Conservation (phyloP, 1,140 invertebrate genomes). For the Apis florea region DNA sequence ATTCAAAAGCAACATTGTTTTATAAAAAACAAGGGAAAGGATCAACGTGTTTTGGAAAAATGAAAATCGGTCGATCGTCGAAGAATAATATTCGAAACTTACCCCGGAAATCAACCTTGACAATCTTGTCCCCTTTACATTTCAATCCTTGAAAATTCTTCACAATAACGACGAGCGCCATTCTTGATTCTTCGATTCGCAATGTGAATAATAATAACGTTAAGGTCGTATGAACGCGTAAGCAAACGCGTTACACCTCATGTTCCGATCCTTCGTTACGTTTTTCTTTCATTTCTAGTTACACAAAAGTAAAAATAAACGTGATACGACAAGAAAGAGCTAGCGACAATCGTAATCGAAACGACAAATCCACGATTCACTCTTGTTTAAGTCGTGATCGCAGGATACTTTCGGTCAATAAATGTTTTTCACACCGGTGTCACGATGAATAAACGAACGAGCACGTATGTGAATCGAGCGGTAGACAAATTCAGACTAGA, state of each 20-base stretch:
- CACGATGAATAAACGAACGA: neutral
- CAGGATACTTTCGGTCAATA: neutral
- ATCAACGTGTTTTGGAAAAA: too few species aligned
- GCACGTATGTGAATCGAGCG: conserved; percentile 1
- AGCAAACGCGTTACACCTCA: neutral
- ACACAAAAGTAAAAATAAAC: neutral
- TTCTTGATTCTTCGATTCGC: conserved; percentile 58
- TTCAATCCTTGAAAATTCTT: conserved; percentile 84
- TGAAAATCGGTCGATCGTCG: conserved; percentile 33
- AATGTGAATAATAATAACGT: neutral
- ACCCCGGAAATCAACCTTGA: conserved; percentile 85
- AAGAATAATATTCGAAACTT: conserved; percentile 52
- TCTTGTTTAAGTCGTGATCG: neutral
- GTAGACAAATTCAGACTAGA: conserved; percentile 59
- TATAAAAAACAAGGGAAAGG: neutral
- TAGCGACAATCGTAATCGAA: too few species aligned
- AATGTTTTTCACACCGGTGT: neutral
- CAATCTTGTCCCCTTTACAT: conserved; percentile 83
- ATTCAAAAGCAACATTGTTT: neutral
- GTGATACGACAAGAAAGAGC: neutral
- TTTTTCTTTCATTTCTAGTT: neutral
- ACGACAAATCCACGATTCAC: too few species aligned
- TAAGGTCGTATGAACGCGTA: neutral
- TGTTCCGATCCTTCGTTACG: neutral
- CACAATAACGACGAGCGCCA: conserved; percentile 84